Base-by-base conservation (phyloP, 2,797 vertebrate genomes). In the Alca torda region DNA sequence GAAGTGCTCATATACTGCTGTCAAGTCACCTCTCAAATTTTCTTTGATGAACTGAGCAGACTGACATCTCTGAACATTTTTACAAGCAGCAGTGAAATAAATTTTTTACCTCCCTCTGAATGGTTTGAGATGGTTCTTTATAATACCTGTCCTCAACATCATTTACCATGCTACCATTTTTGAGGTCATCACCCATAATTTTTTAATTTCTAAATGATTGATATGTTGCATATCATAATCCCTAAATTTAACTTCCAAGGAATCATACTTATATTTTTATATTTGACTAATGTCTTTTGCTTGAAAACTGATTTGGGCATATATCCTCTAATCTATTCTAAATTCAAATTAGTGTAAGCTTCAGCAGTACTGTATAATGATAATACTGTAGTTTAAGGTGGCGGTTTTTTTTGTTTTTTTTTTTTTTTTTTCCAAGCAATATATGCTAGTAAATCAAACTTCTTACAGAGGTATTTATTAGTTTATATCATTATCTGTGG, bases 1-100 rank as follows among this genome's bases (percentile, higher is more conserved):
- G 35, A 83, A 92, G 51, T 63, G 51, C 35, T 95, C 2, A 0
- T 80, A 70, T 43, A 73, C 63, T 53, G 63, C 87, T 94, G 79
- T 94, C 91, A 85, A 87, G 78, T 70, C 72, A 91, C 51, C 68
- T 89, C 73, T 87, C 79, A 86, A 35, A 87, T 94, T 87, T 89
- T 67, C 33, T 91, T 87, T 91, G 68, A 95, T 86, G 83, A 84
- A 84, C 41, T 64, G 80, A 93, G 48, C 46, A 54, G 53, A 60
- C 54, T 78, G 84, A 92, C 69, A 39, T 67, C 50, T 86, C 87
- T 90, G 63, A 93, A 88, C 65, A 50, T 80, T 97, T 95, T 95
- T 94, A 72, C 76, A 86, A 95, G 73, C 46, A 75, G 21, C 65
- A 68, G 59, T 59, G 84, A 87, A 87, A 82, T 65, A 73, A 25